Percentiles rank a stretch among this genome's conserved stretches.
Evolutionary conservation across 2,113 vertebrate species (phyloP).

Genomic region (Trogon surrucura): DNA sequence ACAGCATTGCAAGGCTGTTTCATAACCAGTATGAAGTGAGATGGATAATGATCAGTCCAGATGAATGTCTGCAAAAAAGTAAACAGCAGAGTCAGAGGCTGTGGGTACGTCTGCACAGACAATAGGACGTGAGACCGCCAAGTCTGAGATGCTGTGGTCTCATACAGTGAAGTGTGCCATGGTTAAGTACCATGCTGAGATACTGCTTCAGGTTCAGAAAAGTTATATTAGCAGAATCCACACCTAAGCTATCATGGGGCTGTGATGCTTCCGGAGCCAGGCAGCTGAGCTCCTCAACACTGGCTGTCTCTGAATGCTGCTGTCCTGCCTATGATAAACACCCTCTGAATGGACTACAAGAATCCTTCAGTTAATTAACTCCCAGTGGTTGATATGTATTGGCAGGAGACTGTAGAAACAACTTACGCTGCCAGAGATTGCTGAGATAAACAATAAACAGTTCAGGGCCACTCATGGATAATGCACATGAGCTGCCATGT

Average conservation of each 20-base stretch:
- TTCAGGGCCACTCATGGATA: neutral
- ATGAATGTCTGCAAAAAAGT: neutral
- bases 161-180: neutral
- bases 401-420: neutral
- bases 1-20: neutral
- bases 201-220: neutral
- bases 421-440: neutral
- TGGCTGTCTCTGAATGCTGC: neutral
- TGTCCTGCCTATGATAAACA: neutral
- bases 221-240: neutral
- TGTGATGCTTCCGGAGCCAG: neutral
- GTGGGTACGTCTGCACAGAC: neutral
- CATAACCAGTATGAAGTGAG: neutral
- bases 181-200: neutral
- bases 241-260: neutral
- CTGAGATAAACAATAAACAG: conserved; percentile 17
- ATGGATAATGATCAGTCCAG: neutral
- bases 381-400: neutral
- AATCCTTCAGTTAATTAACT: conserved; percentile 16
- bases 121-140: neutral
- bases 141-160: neutral
- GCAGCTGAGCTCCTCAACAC: neutral
- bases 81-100: neutral
- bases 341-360: neutral
- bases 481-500: neutral